Percentiles rank a stretch among this genome's conserved stretches.
Evolutionary conservation across 2,888 invertebrate species (phyloP).

Genomic region (Allophyes oxyacanthae): DNA sequence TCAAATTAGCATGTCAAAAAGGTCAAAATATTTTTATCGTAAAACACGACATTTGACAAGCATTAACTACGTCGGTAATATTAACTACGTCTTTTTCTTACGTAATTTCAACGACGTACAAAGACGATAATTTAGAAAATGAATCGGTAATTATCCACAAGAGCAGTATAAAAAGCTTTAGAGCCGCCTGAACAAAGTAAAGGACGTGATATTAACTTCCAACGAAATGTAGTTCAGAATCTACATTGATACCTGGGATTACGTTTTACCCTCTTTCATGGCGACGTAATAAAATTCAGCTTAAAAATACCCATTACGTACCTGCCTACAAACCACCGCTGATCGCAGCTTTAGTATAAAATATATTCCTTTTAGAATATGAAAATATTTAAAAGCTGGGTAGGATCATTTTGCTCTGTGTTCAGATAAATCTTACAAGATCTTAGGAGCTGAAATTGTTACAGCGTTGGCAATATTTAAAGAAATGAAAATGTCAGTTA

Average conservation of each 20-base stretch:
- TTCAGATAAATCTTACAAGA: slow-evolving; percentile 40
- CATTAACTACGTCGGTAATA: background rate
- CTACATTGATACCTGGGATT: slow-evolving; percentile 84
- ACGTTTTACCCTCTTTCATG: slow-evolving; percentile 85
- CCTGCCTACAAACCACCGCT: slow-evolving; percentile 57
- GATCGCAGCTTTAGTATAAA: slow-evolving; percentile 64
- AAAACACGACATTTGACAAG: too few relatives aligned
- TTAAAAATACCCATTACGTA: slow-evolving; percentile 79
- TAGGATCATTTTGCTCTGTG: slow-evolving; percentile 48
- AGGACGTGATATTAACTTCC: slow-evolving; percentile 63
- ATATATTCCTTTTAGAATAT: slow-evolving; percentile 63
- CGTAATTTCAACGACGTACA: slow-evolving; percentile 5
- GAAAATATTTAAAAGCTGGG: slow-evolving; percentile 61
- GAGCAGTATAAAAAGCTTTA: slow-evolving; percentile 38
- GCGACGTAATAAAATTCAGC: slow-evolving; percentile 88
- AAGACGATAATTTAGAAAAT: slow-evolving; percentile 31
- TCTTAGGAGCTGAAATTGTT: slow-evolving; percentile 41
- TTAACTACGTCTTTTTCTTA: background rate
- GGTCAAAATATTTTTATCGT: too few relatives aligned
- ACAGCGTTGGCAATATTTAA: slow-evolving; percentile 40
- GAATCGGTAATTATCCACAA: slow-evolving; percentile 32
- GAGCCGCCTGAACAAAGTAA: slow-evolving; percentile 45
- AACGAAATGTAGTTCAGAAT: slow-evolving; percentile 72
- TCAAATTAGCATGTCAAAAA: background rate
- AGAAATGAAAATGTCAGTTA: slow-evolving; percentile 52